Percentiles rank a stretch among this genome's conserved stretches.
Conservation (phyloP, 2,888 invertebrate genomes). For the Mactromeris polynyma region DNA sequence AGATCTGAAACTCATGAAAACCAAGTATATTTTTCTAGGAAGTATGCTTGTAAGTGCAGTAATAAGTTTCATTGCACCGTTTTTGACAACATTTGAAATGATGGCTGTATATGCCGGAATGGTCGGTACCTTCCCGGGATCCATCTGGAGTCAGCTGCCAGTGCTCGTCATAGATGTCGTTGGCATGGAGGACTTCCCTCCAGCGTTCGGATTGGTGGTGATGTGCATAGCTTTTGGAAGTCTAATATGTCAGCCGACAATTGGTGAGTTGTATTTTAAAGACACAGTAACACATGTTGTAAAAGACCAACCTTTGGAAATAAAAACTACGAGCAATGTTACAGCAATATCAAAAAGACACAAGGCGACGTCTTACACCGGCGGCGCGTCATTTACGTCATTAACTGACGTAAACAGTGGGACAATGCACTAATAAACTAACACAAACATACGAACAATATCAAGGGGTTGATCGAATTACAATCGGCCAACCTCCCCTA, state of each 20-base stretch:
- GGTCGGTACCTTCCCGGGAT: constrained; percentile 72
- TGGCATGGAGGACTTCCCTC: constrained; percentile 64
- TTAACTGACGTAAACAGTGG: no score
- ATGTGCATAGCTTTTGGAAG: constrained; percentile 60
- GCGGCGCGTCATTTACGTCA: no score
- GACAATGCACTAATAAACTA: no score
- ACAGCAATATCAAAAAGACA: no score
- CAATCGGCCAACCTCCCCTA: no score
- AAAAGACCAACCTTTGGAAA: no score
- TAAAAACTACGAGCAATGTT: no score
- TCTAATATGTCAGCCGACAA: constrained; percentile 65
- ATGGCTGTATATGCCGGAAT: constrained; percentile 67
- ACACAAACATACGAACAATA: no score
- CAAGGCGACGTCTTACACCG: no score
- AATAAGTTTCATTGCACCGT: constrained; percentile 60
- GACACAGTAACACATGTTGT: no score
- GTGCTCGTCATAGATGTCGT: constrained; percentile 73
- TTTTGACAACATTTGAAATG: constrained; percentile 53
- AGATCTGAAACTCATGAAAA: constrained; percentile 90
- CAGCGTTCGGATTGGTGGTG: constrained; percentile 69
- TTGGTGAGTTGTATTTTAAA: constrained; percentile 67
- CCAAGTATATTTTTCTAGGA: constrained; percentile 80
- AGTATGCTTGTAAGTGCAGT: constrained; percentile 51
- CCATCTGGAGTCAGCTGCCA: constrained; percentile 68
- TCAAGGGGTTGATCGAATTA: no score